These are phyloP conservation scores for Apis florea DNA, from an alignment of 1,140 invertebrate species.

Conservation along the genomic window DNA sequence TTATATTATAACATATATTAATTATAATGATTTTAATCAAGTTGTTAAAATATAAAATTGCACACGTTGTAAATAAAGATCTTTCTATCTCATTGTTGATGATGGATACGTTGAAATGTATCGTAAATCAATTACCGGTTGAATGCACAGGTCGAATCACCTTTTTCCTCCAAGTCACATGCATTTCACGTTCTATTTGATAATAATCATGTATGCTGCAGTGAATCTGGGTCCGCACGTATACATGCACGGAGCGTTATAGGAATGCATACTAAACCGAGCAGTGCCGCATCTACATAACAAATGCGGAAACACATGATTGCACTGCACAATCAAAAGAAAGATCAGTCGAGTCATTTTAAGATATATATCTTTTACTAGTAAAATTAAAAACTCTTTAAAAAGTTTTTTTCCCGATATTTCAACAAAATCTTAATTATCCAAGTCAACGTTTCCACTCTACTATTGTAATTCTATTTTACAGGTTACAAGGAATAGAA, in stretches of 20 bases:
- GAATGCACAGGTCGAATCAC: background rate
- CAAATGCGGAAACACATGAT: constrained; percentile 37
- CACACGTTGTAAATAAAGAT: too few species aligned
- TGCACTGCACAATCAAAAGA: background rate
- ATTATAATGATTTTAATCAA: background rate
- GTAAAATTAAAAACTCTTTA: background rate
- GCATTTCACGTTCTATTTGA: constrained; percentile 53
- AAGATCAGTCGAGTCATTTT: constrained; percentile 7
- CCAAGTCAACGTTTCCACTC: too few species aligned
- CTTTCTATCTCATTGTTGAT: background rate
- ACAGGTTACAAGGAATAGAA: too few species aligned
- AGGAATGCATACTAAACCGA: constrained; percentile 37
- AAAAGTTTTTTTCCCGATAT: background rate
- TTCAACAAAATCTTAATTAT: too few species aligned
- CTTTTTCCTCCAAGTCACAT: constrained; percentile 13
- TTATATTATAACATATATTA: background rate
- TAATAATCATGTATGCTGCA: constrained; percentile 54
- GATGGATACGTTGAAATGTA: background rate
- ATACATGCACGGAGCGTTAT: background rate
- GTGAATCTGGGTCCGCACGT: constrained; percentile 16
- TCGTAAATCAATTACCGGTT: background rate
- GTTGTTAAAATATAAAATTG: background rate
- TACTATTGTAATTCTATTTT: too few species aligned
- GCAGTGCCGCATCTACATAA: constrained; percentile 34
- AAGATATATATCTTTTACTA: background rate